A percentile compares a stretch with the other conserved stretches of the same genome.
Evolutionary conservation across 2,797 vertebrate species (phyloP).

Genomic region (Lepus oiostolus): DNA sequence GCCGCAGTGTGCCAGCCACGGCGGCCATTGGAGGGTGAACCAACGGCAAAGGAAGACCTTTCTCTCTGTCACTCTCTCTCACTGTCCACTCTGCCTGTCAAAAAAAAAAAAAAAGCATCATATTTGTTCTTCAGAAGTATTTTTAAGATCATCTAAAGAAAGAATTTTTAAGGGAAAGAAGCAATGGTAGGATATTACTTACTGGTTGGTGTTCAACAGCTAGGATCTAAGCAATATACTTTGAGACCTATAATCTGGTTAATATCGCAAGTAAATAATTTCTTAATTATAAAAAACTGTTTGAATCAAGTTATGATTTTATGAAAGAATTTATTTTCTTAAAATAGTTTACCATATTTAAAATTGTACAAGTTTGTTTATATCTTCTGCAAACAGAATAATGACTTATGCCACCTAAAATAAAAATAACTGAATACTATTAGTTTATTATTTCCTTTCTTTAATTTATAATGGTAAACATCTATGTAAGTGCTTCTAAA

Average conservation of each 20-base stretch:
- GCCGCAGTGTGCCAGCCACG: too few relatives aligned
- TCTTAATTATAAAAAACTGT: neutral
- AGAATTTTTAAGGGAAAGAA: conserved; percentile 11
- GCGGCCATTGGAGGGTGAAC: too few relatives aligned
- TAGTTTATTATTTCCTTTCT: neutral
- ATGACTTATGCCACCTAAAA: neutral
- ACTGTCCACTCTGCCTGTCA: too few relatives aligned
- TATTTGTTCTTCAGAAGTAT: conserved; percentile 20
- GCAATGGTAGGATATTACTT: conserved; percentile 4
- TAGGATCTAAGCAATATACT: neutral
- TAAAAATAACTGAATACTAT: neutral
- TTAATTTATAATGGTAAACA: neutral
- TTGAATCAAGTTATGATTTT: neutral
- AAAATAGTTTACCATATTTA: neutral
- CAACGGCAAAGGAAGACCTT: too few relatives aligned
- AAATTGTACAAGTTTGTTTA: conserved; percentile 2
- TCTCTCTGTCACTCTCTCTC: too few relatives aligned
- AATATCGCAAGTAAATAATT: neutral
- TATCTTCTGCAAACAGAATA: neutral
- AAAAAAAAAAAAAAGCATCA: neutral
- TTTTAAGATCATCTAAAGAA: neutral
- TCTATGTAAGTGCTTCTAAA: neutral
- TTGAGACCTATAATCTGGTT: neutral
- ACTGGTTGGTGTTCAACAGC: neutral
- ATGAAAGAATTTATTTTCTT: neutral